These are phyloP conservation scores for Natator depressus DNA, from an alignment of 2,113 vertebrate species.

Conservation along the genomic window DNA sequence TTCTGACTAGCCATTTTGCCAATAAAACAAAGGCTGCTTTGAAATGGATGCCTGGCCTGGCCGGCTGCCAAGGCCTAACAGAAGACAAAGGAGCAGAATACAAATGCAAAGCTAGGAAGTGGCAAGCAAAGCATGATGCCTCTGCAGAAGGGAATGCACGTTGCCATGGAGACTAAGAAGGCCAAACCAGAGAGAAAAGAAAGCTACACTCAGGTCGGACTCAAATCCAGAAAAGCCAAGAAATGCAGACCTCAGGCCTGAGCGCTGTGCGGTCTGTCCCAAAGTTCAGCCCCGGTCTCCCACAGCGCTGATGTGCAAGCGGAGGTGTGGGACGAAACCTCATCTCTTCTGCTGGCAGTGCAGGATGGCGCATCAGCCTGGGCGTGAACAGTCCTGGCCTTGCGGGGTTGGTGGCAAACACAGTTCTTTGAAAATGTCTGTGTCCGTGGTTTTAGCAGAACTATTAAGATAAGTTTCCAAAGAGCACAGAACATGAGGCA, in stretches of 20 bases:
- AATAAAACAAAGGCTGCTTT: constrained; percentile 61
- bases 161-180: constrained; percentile 77
- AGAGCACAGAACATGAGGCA: neutral
- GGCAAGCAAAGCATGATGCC: constrained; percentile 41
- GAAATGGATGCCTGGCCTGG: constrained; percentile 74
- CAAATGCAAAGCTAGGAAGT: constrained; percentile 45
- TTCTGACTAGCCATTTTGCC: constrained; percentile 10
- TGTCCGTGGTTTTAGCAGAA: neutral
- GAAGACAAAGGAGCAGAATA: constrained; percentile 72
- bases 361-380: neutral
- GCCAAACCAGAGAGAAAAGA: constrained; percentile 50
- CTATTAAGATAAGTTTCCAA: neutral
- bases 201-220: constrained; percentile 45
- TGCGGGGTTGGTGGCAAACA: neutral
- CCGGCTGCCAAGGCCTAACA: constrained; percentile 48
- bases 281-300: accelerated
- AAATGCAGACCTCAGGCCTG: neutral
- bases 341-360: accelerated
- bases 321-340: neutral
- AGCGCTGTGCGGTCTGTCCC: neutral
- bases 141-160: constrained; percentile 29
- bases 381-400: neutral
- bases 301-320: neutral
- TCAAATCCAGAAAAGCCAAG: constrained; percentile 39
- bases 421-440: neutral